Percentiles rank a stretch among this genome's conserved stretches.
These are phyloP conservation scores for Rhinolophus sinicus DNA, from an alignment of 2,113 vertebrate species.

Conservation along the genomic window DNA sequence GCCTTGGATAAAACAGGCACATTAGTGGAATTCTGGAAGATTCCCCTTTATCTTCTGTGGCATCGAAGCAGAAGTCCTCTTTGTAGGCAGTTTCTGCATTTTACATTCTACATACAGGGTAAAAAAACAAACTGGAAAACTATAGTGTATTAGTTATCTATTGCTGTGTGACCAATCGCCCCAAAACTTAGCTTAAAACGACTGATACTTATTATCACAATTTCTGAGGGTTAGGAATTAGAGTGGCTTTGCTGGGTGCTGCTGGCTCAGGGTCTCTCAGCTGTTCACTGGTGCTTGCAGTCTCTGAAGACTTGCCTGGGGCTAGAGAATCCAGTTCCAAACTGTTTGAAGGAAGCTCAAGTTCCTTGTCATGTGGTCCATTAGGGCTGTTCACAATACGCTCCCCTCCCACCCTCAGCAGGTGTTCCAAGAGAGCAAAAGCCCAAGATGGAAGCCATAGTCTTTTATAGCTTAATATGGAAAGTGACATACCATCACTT, in stretches of 20 bases:
- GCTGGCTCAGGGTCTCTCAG: neutral
- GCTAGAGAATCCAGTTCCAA: neutral
- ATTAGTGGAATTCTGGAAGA: neutral
- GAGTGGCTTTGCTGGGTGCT: neutral
- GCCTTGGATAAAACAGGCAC: neutral
- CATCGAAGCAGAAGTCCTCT: neutral
- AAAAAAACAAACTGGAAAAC: neutral
- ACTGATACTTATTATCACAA: neutral
- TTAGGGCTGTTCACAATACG: neutral
- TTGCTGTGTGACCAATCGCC: neutral
- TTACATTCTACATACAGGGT: neutral
- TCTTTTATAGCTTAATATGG: neutral
- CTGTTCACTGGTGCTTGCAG: neutral
- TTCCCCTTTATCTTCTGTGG: neutral
- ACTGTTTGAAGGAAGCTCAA: neutral
- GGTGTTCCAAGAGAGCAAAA: neutral
- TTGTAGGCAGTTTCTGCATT: neutral
- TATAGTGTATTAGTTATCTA: neutral
- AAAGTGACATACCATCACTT: neutral
- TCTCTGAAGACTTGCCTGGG: conserved; percentile 1
- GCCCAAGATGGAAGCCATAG: neutral
- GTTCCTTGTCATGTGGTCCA: neutral
- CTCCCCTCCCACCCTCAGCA: neutral
- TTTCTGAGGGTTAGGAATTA: conserved; percentile 18
- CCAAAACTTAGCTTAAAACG: conserved; percentile 23